Evolutionary conservation across 2,113 vertebrate genomes (phyloP).

Genomic region (zebrafish (Danio rerio)): DNA sequence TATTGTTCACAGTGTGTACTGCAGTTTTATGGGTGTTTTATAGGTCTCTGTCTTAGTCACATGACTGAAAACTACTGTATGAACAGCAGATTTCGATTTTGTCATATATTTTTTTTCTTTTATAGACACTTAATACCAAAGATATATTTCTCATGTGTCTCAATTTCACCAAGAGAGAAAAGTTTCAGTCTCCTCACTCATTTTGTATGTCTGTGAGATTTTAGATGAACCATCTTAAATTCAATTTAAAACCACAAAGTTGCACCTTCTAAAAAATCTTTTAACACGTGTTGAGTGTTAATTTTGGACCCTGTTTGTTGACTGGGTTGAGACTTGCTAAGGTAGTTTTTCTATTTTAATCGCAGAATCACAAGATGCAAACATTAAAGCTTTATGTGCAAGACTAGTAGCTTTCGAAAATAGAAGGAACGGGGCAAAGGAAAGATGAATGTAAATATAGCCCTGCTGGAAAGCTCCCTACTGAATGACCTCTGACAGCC

Average conservation of each 20-base stretch:
- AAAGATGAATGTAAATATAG: constrained; percentile 76
- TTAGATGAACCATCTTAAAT: background rate
- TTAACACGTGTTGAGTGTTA: background rate
- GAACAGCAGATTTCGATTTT: background rate
- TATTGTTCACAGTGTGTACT: too few species aligned
- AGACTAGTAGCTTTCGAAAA: background rate
- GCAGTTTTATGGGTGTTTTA: too few species aligned
- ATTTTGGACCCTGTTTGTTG: background rate
- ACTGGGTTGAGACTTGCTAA: background rate
- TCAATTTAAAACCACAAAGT: background rate
- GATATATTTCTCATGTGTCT: background rate
- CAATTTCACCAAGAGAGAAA: background rate
- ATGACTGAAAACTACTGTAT: too few species aligned
- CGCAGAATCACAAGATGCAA: background rate
- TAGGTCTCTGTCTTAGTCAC: too few species aligned
- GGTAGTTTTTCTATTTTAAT: background rate
- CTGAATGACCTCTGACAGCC: constrained; percentile 56
- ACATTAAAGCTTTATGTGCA: background rate
- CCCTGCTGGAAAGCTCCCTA: constrained; percentile 66
- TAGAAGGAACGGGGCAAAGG: background rate
- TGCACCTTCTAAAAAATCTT: background rate
- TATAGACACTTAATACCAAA: background rate
- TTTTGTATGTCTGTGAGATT: background rate
- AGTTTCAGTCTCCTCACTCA: background rate
- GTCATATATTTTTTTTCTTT: background rate